These are phyloP conservation scores for Wasmannia auropunctata DNA, from an alignment of 1,140 invertebrate genomes.

Conservation along the genomic window DNA sequence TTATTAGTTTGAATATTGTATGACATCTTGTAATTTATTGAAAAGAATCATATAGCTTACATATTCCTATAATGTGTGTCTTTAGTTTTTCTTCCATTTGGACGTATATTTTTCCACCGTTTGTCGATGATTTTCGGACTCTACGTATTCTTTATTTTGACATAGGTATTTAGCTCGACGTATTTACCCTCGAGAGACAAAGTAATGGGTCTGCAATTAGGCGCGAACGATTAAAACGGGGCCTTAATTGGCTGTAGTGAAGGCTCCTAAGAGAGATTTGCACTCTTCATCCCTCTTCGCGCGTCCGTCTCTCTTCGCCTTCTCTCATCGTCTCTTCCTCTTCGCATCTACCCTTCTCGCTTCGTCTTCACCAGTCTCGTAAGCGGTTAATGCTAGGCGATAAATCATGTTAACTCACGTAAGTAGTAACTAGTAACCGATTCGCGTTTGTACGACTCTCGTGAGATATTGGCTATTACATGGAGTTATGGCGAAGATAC, in stretches of 20 bases:
- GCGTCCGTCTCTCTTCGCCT: conserved; percentile 28
- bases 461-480: conserved; percentile 83
- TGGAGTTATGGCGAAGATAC: conserved; percentile 78
- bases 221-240: conserved; percentile 83
- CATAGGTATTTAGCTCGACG: conserved; percentile 66
- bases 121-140: conserved; percentile 64
- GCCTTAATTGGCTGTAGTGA: conserved; percentile 81
- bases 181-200: conserved; percentile 81
- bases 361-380: conserved; percentile 59
- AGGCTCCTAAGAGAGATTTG: conserved; percentile 75
- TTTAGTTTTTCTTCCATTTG: background rate
- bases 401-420: conserved; percentile 82
- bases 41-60: background rate
- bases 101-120: background rate
- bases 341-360: conserved; percentile 30
- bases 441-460: conserved; percentile 82
- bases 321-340: conserved; percentile 43
- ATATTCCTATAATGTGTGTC: background rate
- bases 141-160: conserved; percentile 62
- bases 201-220: conserved; percentile 81
- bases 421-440: conserved; percentile 84
- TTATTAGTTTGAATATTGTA: background rate
- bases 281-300: conserved; percentile 69
- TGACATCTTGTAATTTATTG: background rate
- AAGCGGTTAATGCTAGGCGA: conserved; percentile 68